A percentile compares a stretch with the other conserved stretches of the same genome.
Evolutionary conservation across 2,888 invertebrate species (phyloP).

Genomic region (Lymantria dispar): DNA sequence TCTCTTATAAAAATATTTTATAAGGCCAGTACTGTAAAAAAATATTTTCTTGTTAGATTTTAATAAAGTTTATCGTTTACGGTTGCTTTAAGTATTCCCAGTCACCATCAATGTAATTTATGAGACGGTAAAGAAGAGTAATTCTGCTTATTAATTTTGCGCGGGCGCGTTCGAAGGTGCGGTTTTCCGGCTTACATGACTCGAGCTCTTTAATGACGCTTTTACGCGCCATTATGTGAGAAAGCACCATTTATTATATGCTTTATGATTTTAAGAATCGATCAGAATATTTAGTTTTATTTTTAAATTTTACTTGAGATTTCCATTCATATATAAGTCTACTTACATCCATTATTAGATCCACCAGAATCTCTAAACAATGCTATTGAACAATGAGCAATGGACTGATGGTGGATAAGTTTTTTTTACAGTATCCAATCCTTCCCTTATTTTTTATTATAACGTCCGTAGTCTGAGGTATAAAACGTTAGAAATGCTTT

Average conservation of each 20-base stretch:
- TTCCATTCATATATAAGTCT: too few species aligned
- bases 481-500: too few species aligned
- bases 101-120: constrained; percentile 75
- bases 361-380: too few species aligned
- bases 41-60: constrained; percentile 58
- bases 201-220: constrained; percentile 57
- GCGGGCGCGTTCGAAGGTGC: constrained; percentile 57
- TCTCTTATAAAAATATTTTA: constrained; percentile 9
- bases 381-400: too few species aligned
- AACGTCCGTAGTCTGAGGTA: too few species aligned
- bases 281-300: constrained; percentile 7
- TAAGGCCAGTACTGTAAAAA: constrained; percentile 20
- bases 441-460: too few species aligned
- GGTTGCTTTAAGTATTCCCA: constrained; percentile 62
- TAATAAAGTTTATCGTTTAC: constrained; percentile 66
- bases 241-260: constrained; percentile 39
- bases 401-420: too few species aligned
- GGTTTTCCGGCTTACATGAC: constrained; percentile 65
- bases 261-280: constrained; percentile 41
- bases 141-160: constrained; percentile 76
- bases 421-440: too few species aligned
- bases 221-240: constrained; percentile 31
- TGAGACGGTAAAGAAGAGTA: constrained; percentile 69
- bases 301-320: too few species aligned
- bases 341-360: too few species aligned